Conservation (phyloP, 2,888 invertebrate species). For the Mythimna vitellina region DNA sequence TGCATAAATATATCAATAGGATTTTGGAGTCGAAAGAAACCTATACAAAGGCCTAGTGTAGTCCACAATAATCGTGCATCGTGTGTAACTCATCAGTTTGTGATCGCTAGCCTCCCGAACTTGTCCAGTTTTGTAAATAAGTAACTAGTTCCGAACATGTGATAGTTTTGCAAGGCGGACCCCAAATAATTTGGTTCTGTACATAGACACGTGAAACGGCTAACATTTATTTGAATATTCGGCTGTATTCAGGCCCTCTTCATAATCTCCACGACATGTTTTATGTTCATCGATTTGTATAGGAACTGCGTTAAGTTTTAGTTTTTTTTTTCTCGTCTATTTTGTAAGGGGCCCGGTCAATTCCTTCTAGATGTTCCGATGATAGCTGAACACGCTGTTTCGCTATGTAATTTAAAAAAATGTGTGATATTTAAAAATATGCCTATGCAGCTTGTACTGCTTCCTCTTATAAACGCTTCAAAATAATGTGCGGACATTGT, state of each 20-base stretch:
- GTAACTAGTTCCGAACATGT: slow-evolving; percentile 23
- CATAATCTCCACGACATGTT: slow-evolving; percentile 75
- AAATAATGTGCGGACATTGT: slow-evolving; percentile 37
- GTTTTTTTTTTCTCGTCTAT: slow-evolving; percentile 73
- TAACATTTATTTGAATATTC: slow-evolving; percentile 60
- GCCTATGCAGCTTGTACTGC: slow-evolving; percentile 80
- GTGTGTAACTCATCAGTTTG: slow-evolving; percentile 32
- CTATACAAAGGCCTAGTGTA: slow-evolving; percentile 61
- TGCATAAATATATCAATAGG: slow-evolving; percentile 64
- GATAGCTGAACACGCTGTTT: slow-evolving; percentile 68
- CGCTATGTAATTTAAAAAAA: slow-evolving; percentile 75
- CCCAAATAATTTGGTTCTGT: slow-evolving; percentile 55
- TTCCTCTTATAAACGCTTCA: slow-evolving; percentile 59
- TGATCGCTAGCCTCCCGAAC: slow-evolving; percentile 52
- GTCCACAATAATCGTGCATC: slow-evolving; percentile 40
- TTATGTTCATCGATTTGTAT: slow-evolving; percentile 84
- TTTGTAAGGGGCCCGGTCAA: slow-evolving; percentile 85
- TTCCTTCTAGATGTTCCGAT: slow-evolving; percentile 75
- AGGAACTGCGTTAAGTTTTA: slow-evolving; percentile 84
- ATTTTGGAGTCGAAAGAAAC: slow-evolving; percentile 58
- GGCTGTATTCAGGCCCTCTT: slow-evolving; percentile 75
- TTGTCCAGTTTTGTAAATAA: slow-evolving; percentile 46
- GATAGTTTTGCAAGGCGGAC: slow-evolving; percentile 64
- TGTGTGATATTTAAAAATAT: slow-evolving; percentile 82
- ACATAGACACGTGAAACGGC: slow-evolving; percentile 65